Evolutionary conservation across 2,797 vertebrate genomes (phyloP), one percentile per base, ranked within the genome.

Genomic region (Galagoides demidoff): DNA sequence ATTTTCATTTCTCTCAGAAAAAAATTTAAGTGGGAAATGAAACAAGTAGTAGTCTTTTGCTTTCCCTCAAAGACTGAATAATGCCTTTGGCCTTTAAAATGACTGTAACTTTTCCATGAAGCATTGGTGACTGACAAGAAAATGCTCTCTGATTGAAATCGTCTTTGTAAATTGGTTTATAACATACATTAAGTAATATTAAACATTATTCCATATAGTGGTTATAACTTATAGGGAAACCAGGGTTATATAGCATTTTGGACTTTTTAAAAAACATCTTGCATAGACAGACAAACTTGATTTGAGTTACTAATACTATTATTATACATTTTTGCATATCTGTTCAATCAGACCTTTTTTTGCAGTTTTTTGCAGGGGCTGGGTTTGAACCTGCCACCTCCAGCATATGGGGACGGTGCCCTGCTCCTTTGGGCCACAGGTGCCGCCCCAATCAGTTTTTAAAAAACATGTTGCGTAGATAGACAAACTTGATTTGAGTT

Each of bases 1-100:
- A 90, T 71, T 98, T 97, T 97, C 84, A 97, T 98, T 98, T 97
- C 93, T 97, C 86, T 96, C 94, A 98, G 96, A 95, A 94, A 93
- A 95, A 93, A 45, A 34, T 85, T 61, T 86, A 93, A 94, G 57
- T 92, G 43, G 45, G 68, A 96, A 64, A 83, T 93, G 52, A 95
- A 88, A 76, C 52, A 68, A 91, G 55, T 79, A 85, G 45, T 94
- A 55, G 59, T 89, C 76, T 97, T 90, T 88, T 92, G 74, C 13
- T 68, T 95, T 89, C 85, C 11, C 85, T 55, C 59, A 83, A 94
- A 94, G 64, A 86, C 8, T 94, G 12, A 95, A 34, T 92, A 95
- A 86, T 94, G 83, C 45, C 70, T 93, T 96, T 92, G 70, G 34
- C 68, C 92, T 97, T 95, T 95, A 92, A 93, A 93, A 34, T 96